These are phyloP conservation scores for Cranoglanis bouderius DNA, from an alignment of 2,113 vertebrate species.

Conservation along the genomic window DNA sequence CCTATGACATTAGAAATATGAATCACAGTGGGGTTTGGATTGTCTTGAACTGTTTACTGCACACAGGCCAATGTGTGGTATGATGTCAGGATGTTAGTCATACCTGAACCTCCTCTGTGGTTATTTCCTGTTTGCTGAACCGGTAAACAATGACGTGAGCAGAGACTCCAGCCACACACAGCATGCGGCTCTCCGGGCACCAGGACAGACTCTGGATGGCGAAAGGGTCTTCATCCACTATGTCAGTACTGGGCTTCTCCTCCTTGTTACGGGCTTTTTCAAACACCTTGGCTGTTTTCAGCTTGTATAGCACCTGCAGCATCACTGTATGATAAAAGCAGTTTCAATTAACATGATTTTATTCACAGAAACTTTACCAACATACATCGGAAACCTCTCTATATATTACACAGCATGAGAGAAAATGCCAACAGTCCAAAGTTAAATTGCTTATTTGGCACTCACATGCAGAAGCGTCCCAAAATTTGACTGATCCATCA, in stretches of 20 bases:
- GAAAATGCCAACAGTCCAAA: background rate
- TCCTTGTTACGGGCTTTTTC: conserved; percentile 90
- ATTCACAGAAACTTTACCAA: background rate
- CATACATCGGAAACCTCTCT: background rate
- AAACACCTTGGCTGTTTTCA: conserved; percentile 98
- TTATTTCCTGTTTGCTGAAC: conserved; percentile 95
- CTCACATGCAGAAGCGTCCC: conserved; percentile 97
- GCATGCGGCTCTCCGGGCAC: conserved; percentile 95
- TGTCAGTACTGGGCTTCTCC: conserved; percentile 86
- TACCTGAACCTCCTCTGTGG: conserved; percentile 88
- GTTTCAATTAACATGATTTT: background rate
- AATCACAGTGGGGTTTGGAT: background rate
- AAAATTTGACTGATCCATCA: conserved; percentile 96
- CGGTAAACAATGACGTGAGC: conserved; percentile 93
- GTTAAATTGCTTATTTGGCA: conserved; percentile 43
- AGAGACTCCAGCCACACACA: conserved; percentile 92
- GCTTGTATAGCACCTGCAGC: conserved; percentile 94
- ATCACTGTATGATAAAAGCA: conserved; percentile 78
- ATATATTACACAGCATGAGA: background rate
- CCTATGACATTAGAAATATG: background rate
- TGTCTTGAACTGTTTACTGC: background rate
- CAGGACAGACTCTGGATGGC: conserved; percentile 95
- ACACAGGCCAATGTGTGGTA: background rate
- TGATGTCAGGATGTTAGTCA: background rate
- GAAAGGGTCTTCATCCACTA: conserved; percentile 95